Conservation (phyloP, 2,113 vertebrate genomes). For the Mormoops blainvillei region DNA sequence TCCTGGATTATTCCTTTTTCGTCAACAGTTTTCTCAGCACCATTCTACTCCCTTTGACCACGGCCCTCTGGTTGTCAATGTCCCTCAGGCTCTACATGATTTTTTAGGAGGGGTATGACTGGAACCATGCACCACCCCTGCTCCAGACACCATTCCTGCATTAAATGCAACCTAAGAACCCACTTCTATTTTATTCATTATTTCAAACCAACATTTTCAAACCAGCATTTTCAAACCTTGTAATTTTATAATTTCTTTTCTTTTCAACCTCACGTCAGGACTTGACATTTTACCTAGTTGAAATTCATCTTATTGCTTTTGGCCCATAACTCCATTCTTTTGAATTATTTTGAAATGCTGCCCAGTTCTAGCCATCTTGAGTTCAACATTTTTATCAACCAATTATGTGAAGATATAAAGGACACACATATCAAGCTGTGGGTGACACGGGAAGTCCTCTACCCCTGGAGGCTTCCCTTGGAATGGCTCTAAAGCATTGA, state of each 20-base stretch:
- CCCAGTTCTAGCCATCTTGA: conserved; percentile 27
- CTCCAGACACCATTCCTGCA: neutral
- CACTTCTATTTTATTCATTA: neutral
- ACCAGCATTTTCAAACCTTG: neutral
- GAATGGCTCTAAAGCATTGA: conserved; percentile 33
- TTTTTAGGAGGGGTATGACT: neutral
- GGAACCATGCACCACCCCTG: neutral
- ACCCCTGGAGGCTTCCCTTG: neutral
- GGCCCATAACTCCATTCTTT: conserved; percentile 19
- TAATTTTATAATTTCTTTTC: neutral
- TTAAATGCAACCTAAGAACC: neutral
- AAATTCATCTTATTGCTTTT: conserved; percentile 58
- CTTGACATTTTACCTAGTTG: conserved; percentile 49
- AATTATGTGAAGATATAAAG: conserved; percentile 46
- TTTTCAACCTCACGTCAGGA: neutral
- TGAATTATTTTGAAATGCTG: conserved; percentile 54
- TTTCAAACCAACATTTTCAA: neutral
- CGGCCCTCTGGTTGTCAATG: neutral
- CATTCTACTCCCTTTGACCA: neutral
- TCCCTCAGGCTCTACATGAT: neutral
- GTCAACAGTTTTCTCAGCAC: neutral
- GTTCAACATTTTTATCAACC: conserved; percentile 33
- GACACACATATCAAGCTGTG: conserved; percentile 12
- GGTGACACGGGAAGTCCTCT: conserved; percentile 52
- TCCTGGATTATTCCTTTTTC: neutral